Percentiles rank a stretch among this genome's conserved stretches.
These are phyloP conservation scores for Rhynchomys soricoides DNA, from an alignment of 2,113 vertebrate species.

Conservation along the genomic window DNA sequence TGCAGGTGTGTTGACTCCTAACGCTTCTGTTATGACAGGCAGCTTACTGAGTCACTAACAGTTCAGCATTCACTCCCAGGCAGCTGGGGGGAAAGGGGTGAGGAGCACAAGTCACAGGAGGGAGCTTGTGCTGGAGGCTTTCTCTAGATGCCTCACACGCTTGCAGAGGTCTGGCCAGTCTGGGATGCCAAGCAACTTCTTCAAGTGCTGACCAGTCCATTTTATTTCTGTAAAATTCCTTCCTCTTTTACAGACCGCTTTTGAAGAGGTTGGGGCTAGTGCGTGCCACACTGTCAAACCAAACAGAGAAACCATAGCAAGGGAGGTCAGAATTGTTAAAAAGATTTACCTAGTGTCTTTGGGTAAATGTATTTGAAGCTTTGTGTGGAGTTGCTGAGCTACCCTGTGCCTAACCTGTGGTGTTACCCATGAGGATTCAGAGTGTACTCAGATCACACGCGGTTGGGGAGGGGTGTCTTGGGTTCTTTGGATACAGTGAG, in stretches of 20 bases:
- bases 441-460: not conserved
- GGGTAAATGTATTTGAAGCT: not conserved
- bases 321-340: not conserved
- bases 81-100: not conserved
- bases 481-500: fast-evolving
- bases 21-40: not conserved
- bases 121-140: fast-evolving
- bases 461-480: fast-evolving
- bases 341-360: not conserved
- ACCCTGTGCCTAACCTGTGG: fast-evolving
- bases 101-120: not conserved
- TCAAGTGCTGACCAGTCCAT: conserved; percentile 34
- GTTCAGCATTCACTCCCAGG: not conserved
- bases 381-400: fast-evolving
- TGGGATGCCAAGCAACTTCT: not conserved
- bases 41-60: not conserved
- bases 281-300: not conserved
- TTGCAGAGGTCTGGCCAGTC: not conserved
- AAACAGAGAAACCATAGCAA: not conserved
- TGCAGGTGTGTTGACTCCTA: fast-evolving
- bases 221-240: conserved; percentile 60
- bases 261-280: not conserved
- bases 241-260: not conserved
- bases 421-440: not conserved
- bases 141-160: not conserved